Evolutionary conservation across 2,113 vertebrate species (phyloP), one percentile per base, ranked within the genome.

Genomic region (Corythornis cristatus): DNA sequence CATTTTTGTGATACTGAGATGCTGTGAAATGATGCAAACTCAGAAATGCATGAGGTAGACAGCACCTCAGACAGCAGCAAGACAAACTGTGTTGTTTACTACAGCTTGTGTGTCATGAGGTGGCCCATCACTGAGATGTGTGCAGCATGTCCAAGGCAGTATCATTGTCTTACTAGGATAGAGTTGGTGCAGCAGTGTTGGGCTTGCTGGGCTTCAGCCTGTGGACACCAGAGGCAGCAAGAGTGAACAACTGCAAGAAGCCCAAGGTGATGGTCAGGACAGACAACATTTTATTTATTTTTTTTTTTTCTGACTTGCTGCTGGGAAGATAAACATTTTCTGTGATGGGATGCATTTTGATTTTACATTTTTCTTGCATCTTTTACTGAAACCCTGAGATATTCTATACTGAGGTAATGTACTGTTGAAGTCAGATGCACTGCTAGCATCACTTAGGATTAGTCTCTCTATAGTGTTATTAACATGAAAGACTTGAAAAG

Each of bases 151-250:
- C 56, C 25, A 68, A 67, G 35, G 37, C 74, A 64, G n/a, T 33
- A 16, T 40, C 28, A 16, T 45, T 76, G 58, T 65, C 50, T 21
- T 22, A 29, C 7, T 33, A 15, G 14, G 50, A 19, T 8, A 18
- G 43, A 64, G 21, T 6, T 60, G 22, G 9, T 78, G 28, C 31
- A 75, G 37, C 15, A 17, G 54, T 17, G 9, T 8, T 0, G 2
- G 31, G 35, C 45, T 53, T 14, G 46, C 22, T 0, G 1, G 26
- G 15, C 56, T 64, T 64, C 37, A 57, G 9, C 21, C 15, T 18
- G 8, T 15, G 6, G 29, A 4, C 0, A 0, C 15, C 29, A 40
- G 68, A 56, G 35, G 26, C 58, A 80, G 40, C 1, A 2, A n/a
- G 21, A 65, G 9, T 0, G 0, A 58, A 40, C 18, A 60, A 51